phyloP scores from a whole-genome alignment of 1,140 invertebrate species.

The Platyura marginata region DNA sequence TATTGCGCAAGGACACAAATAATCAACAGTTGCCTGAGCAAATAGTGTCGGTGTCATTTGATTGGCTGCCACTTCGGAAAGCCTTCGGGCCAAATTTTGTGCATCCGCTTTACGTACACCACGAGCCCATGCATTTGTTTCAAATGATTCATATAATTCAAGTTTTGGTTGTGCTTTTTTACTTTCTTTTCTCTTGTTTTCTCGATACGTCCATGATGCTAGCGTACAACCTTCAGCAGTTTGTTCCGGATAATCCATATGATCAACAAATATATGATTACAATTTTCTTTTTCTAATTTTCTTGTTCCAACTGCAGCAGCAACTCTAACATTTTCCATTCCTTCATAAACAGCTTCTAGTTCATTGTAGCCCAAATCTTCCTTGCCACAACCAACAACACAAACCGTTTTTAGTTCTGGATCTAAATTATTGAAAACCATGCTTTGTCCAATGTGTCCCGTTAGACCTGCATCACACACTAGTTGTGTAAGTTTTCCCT shows the following conservation, averaged over 20 bases:
- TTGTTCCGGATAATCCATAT: conserved; percentile 51
- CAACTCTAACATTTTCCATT: conserved; percentile 28
- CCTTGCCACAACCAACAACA: conserved; percentile 44
- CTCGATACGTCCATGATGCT: conserved; percentile 43
- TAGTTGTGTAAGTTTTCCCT: neutral
- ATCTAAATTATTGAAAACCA: conserved; percentile 42
- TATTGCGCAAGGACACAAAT: conserved; percentile 32
- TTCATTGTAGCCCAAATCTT: conserved; percentile 39
- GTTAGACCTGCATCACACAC: conserved; percentile 8
- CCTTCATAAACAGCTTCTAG: conserved; percentile 47
- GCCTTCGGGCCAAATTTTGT: conserved; percentile 61
- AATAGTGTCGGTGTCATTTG: conserved; percentile 72
- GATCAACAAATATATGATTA: conserved; percentile 41
- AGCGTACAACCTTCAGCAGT: conserved; percentile 51
- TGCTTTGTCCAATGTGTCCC: conserved; percentile 28
- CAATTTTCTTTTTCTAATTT: conserved; percentile 35
- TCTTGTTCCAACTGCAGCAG: conserved; percentile 33
- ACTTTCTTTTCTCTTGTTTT: conserved; percentile 27
- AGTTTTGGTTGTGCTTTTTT: conserved; percentile 19
- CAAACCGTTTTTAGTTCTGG: conserved; percentile 40
- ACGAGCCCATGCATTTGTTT: conserved; percentile 42
- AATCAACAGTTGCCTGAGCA: conserved; percentile 35
- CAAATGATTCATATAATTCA: conserved; percentile 26
- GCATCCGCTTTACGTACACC: conserved; percentile 56
- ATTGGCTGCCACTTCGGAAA: conserved; percentile 74